phyloP scores from a whole-genome alignment of 2,797 vertebrate species.

The Steatocranus sp. region DNA sequence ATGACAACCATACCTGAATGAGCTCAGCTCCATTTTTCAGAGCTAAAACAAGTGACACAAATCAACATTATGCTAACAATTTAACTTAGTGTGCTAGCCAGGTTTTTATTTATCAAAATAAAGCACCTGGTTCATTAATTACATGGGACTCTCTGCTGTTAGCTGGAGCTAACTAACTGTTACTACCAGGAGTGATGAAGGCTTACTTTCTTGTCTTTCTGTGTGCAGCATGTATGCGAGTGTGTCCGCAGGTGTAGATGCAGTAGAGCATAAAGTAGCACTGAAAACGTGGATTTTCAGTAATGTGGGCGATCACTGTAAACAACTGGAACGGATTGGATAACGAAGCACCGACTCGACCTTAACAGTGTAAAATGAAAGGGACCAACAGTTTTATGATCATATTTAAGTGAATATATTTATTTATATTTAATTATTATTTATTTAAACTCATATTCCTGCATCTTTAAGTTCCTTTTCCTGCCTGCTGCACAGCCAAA shows the following conservation, averaged over 20 bases:
- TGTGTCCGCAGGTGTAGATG: not conserved
- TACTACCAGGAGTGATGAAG: not conserved
- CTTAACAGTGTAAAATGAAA: not conserved
- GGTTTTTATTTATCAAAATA: not conserved
- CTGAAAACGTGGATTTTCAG: not conserved
- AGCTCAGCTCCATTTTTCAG: no score
- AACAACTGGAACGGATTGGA: not conserved
- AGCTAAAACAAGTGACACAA: no score
- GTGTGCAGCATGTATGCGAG: not conserved
- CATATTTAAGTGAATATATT: not conserved
- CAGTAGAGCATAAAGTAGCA: not conserved
- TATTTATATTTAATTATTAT: not conserved
- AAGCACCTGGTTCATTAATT: not conserved
- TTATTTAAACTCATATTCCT: not conserved
- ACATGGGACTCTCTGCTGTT: no score
- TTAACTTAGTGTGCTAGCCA: no score
- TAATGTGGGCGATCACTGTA: not conserved
- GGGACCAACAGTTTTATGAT: not conserved
- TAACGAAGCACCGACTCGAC: not conserved
- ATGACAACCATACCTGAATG: no score
- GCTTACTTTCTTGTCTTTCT: not conserved
- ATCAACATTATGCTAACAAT: no score
- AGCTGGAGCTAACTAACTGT: not conserved
- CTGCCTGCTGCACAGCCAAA: not conserved
- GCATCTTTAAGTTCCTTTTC: not conserved